phyloP scores from a whole-genome alignment of 30 jellyfish, hydroid and myxozoan genomes.

The Hydractinia echinata region DNA sequence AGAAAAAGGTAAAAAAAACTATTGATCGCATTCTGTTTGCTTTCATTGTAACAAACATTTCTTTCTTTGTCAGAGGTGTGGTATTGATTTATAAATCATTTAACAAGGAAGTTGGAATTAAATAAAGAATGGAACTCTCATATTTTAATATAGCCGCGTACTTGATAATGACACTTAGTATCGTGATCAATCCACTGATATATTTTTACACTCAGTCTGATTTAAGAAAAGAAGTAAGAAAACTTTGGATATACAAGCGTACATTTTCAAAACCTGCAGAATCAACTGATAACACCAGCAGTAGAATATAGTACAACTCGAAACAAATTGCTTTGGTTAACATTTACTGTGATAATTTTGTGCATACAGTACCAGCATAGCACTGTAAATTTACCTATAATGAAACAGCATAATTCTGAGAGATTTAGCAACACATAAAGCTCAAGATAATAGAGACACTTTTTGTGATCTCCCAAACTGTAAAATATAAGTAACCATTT shows the following conservation, averaged over 20 bases:
- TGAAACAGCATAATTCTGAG: too few species aligned
- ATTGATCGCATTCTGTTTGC: not conserved
- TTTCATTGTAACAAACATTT: not conserved
- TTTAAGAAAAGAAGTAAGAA: not conserved
- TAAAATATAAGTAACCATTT: too few species aligned
- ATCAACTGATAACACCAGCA: not conserved
- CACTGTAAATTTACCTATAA: too few species aligned
- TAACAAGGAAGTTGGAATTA: not conserved
- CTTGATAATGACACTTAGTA: not conserved
- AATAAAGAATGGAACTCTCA: too few species aligned
- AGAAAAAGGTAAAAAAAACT: not conserved
- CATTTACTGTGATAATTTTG: too few species aligned
- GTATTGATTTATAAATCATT: not conserved
- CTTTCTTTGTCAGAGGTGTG: not conserved
- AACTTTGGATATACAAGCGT: not conserved
- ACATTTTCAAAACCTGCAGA: not conserved
- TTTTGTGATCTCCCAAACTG: too few species aligned
- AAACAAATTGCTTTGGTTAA: not conserved
- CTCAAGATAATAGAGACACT: too few species aligned
- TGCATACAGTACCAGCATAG: too few species aligned
- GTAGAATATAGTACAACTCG: not conserved
- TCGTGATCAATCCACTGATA: not conserved
- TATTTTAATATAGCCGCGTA: too few species aligned
- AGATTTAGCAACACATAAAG: too few species aligned
- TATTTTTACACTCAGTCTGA: constrained; percentile 4